Evolutionary conservation across 2,888 invertebrate genomes (phyloP).

Genomic region (Polyploca ridens): DNA sequence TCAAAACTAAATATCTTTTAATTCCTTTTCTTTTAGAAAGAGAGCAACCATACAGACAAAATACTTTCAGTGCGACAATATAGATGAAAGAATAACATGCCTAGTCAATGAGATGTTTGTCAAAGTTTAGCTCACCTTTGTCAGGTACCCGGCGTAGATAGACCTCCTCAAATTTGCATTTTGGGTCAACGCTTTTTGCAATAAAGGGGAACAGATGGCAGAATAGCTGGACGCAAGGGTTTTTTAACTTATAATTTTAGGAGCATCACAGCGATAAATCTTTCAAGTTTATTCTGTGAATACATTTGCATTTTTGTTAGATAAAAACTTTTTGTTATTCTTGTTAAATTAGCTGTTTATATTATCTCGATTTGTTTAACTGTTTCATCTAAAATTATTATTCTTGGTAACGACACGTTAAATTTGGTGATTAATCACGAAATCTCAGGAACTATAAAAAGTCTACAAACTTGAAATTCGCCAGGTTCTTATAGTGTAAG

Average conservation of each 20-base stretch:
- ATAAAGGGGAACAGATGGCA: constrained; percentile 1
- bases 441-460: no score
- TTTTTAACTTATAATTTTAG: not conserved
- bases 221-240: not conserved
- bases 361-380: no score
- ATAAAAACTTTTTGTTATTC: no score
- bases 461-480: no score
- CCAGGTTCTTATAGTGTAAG: no score
- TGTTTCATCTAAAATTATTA: no score
- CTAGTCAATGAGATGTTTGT: not conserved
- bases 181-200: not conserved
- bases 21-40: no score
- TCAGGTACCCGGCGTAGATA: not conserved
- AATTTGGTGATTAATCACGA: no score
- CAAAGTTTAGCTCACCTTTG: not conserved
- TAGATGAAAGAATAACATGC: not conserved
- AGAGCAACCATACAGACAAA: not conserved
- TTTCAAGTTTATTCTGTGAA: not conserved
- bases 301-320: no score
- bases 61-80: not conserved
- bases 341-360: no score
- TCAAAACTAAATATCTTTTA: no score
- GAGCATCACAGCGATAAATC: not conserved
- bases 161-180: not conserved
- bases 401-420: no score